Evolutionary conservation across 2,797 vertebrate genomes (phyloP), one percentile per base, ranked within the genome.

Genomic region (Alosa sapidissima): DNA sequence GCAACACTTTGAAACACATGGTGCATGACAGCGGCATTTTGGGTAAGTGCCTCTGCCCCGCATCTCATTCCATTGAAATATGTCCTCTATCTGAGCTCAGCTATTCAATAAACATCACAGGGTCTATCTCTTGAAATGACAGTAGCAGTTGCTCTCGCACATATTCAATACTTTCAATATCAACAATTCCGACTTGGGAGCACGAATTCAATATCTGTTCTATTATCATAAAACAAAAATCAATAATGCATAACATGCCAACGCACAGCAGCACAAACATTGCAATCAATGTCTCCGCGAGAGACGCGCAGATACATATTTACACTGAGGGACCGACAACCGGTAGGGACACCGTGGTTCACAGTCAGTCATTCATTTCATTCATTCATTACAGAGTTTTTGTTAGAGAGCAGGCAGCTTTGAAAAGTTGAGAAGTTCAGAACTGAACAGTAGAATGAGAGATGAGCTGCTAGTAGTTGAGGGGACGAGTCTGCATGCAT

Each of bases 161-260:
- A 83, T 52, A 8, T 83, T 54, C 82, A 41, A 81, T 60, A 87
- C 82, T 84, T 89, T 81, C 68, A 45, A 75, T 82, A 86, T 89
- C 82, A 82, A 62, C 84, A 81, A 83, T 83, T 87, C 81, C 58
- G 83, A 88, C 83, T 83, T 52, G 68, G 36, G 83, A 60, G 48
- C 47, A 62, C 84, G 84, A 83, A 85, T 82, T 87, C 47, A 36
- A 48, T 13, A 36, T 47, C 72, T 3, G 33, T 82, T 83, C 36
- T 51, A 85, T 91, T 89, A 89, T 86, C 87, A 90, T 87, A 51
- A 60, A 88, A 89, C 88, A 89, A 89, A 89, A 89, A 87, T 91
- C 87, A 90, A 92, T 91, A 89, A 83, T 87, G 55, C 82, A 84
- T 47, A 82, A 78, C 72, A 55, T 55, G 5, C 81, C 48, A 45